Evolutionary conservation across 2,113 vertebrate species (phyloP).

Genomic region (Corydoras maculifer): DNA sequence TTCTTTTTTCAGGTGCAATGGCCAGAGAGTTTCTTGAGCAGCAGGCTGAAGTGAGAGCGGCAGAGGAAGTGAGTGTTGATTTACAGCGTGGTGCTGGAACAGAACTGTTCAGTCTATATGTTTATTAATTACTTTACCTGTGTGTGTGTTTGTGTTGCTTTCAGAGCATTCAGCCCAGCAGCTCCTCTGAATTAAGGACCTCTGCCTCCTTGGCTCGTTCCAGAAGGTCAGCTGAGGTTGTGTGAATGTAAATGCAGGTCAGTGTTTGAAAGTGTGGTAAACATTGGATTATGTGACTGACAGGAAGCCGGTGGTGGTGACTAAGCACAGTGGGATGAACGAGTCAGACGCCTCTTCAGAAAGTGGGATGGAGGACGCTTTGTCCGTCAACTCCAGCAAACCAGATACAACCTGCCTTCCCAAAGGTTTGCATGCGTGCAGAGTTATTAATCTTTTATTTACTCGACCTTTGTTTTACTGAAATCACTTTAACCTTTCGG

Average conservation of each 20-base stretch:
- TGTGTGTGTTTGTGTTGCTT: not conserved
- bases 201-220: slow-evolving; percentile 66
- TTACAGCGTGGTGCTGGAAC: not conserved
- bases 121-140: not conserved
- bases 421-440: slow-evolving; percentile 31
- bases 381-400: slow-evolving; percentile 73
- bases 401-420: slow-evolving; percentile 37
- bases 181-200: slow-evolving; percentile 66
- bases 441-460: too few relatives aligned
- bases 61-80: slow-evolving; percentile 21
- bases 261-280: not conserved
- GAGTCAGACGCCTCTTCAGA: slow-evolving; percentile 80
- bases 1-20: slow-evolving; percentile 16
- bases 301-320: slow-evolving; percentile 90
- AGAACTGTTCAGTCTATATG: not conserved
- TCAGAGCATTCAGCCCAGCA: slow-evolving; percentile 60
- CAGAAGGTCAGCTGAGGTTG: slow-evolving; percentile 69
- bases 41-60: slow-evolving; percentile 5
- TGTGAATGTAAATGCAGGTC: not conserved
- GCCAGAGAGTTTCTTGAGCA: slow-evolving; percentile 40
- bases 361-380: slow-evolving; percentile 66
- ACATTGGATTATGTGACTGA: not conserved
- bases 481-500: too few relatives aligned
- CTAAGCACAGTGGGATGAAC: slow-evolving; percentile 86
- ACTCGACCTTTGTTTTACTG: too few relatives aligned